Percentiles rank a stretch among this genome's conserved stretches.
phyloP scores from a whole-genome alignment of 2,797 vertebrate species.

The Fundulus diaphanus region DNA sequence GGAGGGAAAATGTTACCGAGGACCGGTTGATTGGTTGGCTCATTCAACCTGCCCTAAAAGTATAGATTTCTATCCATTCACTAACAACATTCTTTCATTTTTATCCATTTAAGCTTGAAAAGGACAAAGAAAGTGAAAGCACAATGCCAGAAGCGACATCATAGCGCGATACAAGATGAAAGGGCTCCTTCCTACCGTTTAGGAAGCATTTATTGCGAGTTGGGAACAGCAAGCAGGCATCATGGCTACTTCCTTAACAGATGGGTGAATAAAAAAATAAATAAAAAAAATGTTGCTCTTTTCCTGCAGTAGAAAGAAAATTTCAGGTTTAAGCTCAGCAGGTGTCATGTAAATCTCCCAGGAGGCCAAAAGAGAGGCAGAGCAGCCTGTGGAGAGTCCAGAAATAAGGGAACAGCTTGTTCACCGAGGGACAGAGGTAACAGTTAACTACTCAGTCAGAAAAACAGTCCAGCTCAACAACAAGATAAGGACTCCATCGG shows the following conservation, averaged over 20 bases:
- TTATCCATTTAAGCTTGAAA: slow-evolving; percentile 24
- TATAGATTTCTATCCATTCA: neutral
- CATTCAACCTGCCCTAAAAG: slow-evolving; percentile 1
- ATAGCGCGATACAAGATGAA: neutral
- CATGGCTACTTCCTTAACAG: slow-evolving; percentile 47
- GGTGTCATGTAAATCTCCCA: slow-evolving; percentile 59
- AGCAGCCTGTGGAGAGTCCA: slow-evolving; percentile 62
- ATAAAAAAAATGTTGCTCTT: slow-evolving; percentile 26
- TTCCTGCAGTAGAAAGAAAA: slow-evolving; percentile 38
- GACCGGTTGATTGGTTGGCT: no score
- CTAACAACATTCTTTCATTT: neutral
- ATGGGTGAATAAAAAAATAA: slow-evolving; percentile 59
- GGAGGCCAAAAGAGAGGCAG: slow-evolving; percentile 33
- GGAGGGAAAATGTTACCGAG: slow-evolving; percentile 11
- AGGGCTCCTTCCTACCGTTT: slow-evolving; percentile 7
- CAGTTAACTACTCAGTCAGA: slow-evolving; percentile 14
- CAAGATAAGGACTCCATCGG: neutral
- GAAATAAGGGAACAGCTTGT: slow-evolving; percentile 66
- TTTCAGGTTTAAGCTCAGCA: slow-evolving; percentile 60
- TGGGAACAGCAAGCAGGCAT: slow-evolving; percentile 17
- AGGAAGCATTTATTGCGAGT: slow-evolving; percentile 7
- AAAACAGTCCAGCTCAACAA: slow-evolving; percentile 11
- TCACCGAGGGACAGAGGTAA: slow-evolving; percentile 46
- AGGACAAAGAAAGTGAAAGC: neutral
- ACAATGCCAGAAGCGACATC: neutral